Evolutionary conservation across 2,113 vertebrate genomes (phyloP).

Genomic region (Cisticola juncidis): DNA sequence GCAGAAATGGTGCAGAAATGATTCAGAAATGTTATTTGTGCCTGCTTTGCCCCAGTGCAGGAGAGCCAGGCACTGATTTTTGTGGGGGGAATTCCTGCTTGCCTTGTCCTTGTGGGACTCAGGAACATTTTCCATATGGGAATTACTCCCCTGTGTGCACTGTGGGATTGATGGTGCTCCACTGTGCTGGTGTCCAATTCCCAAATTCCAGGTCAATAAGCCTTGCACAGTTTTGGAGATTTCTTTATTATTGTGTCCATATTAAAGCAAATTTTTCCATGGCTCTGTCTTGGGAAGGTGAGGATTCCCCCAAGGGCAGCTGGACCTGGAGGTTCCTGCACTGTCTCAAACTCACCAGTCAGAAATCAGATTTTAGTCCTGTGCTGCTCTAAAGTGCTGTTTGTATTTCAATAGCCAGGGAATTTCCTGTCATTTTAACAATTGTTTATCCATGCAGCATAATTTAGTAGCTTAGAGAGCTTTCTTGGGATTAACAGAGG

Average conservation of each 20-base stretch:
- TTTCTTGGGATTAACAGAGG: neutral
- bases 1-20: neutral
- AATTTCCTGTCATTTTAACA: neutral
- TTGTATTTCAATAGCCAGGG: neutral
- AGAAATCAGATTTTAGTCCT: neutral
- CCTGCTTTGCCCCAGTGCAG: neutral
- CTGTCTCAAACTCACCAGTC: neutral
- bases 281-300: neutral
- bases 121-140: neutral
- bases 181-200: neutral
- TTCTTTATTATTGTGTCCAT: fast-evolving
- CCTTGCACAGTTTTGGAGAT: neutral
- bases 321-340: neutral
- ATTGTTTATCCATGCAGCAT: neutral
- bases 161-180: neutral
- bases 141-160: neutral
- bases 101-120: neutral
- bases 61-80: neutral
- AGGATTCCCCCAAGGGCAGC: neutral
- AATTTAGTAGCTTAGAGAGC: neutral
- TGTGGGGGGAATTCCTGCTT: neutral
- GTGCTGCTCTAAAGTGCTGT: fast-evolving
- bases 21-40: neutral
- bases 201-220: neutral
- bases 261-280: neutral